A percentile compares a stretch with the other conserved stretches of the same genome.
Evolutionary conservation across 35 echinoderm and acorn worm genomes (phyloP).

Genomic region (Diadema setosum): DNA sequence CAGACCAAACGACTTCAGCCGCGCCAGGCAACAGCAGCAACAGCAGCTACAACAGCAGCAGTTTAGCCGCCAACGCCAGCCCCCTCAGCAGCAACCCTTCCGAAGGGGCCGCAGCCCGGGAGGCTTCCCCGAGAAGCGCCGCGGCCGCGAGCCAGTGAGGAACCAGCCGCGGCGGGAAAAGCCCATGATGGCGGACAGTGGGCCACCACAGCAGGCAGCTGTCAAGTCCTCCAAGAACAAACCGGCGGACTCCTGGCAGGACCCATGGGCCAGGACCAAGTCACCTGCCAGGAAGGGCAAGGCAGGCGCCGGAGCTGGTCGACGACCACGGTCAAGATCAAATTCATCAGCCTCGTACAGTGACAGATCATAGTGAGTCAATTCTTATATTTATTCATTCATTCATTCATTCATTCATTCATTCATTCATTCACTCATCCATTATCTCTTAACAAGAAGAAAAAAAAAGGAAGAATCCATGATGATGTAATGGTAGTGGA

Average conservation of each 20-base stretch:
- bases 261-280: slow-evolving; percentile 81
- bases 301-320: background rate
- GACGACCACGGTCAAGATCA: slow-evolving; percentile 64
- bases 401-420: no score
- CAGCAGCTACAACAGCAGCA: background rate
- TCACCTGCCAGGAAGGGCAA: slow-evolving; percentile 65
- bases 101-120: background rate
- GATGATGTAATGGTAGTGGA: no score
- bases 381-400: no score
- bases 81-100: background rate
- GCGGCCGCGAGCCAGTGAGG: background rate
- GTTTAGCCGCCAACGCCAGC: background rate
- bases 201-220: background rate
- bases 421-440: no score
- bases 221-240: background rate
- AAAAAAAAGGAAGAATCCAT: no score
- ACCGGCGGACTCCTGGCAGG: slow-evolving; percentile 87
- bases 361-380: slow-evolving; percentile 52
- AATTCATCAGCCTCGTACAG: slow-evolving; percentile 75
- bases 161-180: background rate
- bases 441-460: no score
- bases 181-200: background rate
- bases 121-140: background rate
- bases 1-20: background rate
- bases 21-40: background rate